Evolutionary conservation across 2,797 vertebrate genomes (phyloP).

Genomic region (Sebastes nivosus): DNA sequence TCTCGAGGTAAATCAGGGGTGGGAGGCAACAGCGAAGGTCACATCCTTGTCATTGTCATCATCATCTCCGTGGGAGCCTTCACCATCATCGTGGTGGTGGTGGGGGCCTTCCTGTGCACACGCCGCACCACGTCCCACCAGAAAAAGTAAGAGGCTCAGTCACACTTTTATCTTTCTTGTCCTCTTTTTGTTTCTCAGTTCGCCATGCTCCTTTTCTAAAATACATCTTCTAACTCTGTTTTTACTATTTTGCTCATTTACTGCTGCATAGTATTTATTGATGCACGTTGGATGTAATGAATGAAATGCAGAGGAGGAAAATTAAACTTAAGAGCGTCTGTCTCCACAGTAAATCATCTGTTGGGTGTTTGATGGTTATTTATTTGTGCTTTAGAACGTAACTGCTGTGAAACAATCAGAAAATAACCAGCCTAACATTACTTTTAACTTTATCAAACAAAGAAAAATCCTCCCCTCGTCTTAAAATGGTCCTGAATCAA

Average conservation of each 20-base stretch:
- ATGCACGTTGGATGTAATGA: too few relatives aligned
- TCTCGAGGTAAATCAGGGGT: constrained; percentile 89
- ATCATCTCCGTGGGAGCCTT: constrained; percentile 94
- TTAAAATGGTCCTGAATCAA: too few relatives aligned
- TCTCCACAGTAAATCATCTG: too few relatives aligned
- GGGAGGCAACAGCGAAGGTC: constrained; percentile 87
- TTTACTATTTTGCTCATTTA: neutral
- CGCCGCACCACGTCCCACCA: constrained; percentile 94
- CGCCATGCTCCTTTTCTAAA: neutral
- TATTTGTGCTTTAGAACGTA: too few relatives aligned
- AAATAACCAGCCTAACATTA: too few relatives aligned
- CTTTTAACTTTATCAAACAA: too few relatives aligned
- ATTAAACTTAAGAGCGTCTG: too few relatives aligned
- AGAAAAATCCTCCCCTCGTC: too few relatives aligned
- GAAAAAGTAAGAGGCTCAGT: constrained; percentile 88
- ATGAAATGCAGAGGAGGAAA: too few relatives aligned
- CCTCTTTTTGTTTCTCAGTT: neutral
- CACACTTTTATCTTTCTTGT: neutral
- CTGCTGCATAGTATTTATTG: too few relatives aligned
- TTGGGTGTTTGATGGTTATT: too few relatives aligned
- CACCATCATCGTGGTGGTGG: constrained; percentile 93
- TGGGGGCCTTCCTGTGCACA: constrained; percentile 95
- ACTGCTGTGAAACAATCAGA: too few relatives aligned
- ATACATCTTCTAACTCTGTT: neutral
- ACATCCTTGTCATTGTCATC: constrained; percentile 92